These are phyloP conservation scores for Hoplostethus mediterraneus DNA, from an alignment of 2,797 vertebrate species.

Conservation along the genomic window DNA sequence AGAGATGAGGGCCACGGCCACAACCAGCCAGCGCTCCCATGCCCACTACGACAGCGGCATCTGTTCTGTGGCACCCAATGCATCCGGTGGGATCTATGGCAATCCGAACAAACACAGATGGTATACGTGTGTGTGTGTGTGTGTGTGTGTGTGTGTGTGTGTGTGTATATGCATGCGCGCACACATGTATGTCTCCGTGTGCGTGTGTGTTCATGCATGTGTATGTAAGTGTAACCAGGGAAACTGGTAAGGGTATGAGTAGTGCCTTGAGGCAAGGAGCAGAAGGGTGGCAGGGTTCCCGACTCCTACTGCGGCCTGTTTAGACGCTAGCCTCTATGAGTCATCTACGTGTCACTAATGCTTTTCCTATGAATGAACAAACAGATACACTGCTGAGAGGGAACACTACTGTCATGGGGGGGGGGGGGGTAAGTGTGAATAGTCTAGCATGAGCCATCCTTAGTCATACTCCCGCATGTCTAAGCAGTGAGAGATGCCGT, in stretches of 20 bases:
- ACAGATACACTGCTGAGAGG: constrained; percentile 67
- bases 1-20: constrained; percentile 41
- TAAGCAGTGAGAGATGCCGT: constrained; percentile 60
- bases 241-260: constrained; percentile 59
- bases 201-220: constrained; percentile 8
- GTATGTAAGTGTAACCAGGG: constrained; percentile 55
- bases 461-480: constrained; percentile 66
- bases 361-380: constrained; percentile 77
- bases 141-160: constrained; percentile 1
- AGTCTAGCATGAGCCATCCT: constrained; percentile 67
- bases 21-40: constrained; percentile 37
- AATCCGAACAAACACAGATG: constrained; percentile 63
- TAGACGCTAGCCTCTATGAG: constrained; percentile 67
- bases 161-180: neutral
- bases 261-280: constrained; percentile 65
- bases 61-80: constrained; percentile 63
- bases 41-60: constrained; percentile 63
- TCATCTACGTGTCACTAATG: constrained; percentile 75
- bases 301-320: constrained; percentile 65
- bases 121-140: constrained; percentile 39
- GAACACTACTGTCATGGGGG: constrained; percentile 46
- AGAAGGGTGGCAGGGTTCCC: constrained; percentile 60
- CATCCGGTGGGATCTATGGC: constrained; percentile 67
- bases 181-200: neutral
- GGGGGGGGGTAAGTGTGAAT: constrained; percentile 59